Base-by-base conservation (phyloP, 2,888 invertebrate species). In the Andrena marginata region DNA sequence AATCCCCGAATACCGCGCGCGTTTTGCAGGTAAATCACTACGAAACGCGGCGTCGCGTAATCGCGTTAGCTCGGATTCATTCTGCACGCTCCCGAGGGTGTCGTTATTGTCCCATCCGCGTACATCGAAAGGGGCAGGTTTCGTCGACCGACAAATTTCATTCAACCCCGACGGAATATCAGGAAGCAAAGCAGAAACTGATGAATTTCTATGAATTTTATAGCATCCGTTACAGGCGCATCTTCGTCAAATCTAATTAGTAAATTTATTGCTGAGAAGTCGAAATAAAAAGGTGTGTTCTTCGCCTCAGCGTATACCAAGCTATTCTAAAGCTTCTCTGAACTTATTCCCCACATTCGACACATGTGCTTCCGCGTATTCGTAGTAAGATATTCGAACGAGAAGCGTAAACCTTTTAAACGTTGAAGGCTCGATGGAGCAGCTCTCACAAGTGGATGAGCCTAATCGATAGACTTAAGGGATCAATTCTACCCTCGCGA, bases 1-100 rank as follows among this genome's bases (percentile, higher is more conserved):
- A 7, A 60, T 31, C 31, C 60, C 7, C 6, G n/a, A 60, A 16
- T n/a, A 60, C 35, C 23, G 20, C n/a, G 48, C 35, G 16, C 83
- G 88, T 90, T 86, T 85, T 85, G 85, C 87, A 90, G 90, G 92
- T 92, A 92, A 93, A 87, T 85, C 85, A 85, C 89, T 86, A 86
- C 85, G 82, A 84, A 86, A 87, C 84, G 78, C 78, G 75, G 83
- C 86, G 82, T 84, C 85, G 84, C 80, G 89, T 93, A 93, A 93
- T 93, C 91, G 90, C 88, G 91, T 93, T 93, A 93, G 87, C 86
- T 59, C 72, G 69, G 80, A 85, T 86, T 86, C 85, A 86, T 86
- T 77, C 85, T 84, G 71, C 68, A 73, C 77, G 70, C 89, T 92
- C 92, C 93, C 76, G 78, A 75, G 93, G 90, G 92, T 85, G 89